phyloP scores from a whole-genome alignment of 2,888 invertebrate species.

The Drosophila formosana region DNA sequence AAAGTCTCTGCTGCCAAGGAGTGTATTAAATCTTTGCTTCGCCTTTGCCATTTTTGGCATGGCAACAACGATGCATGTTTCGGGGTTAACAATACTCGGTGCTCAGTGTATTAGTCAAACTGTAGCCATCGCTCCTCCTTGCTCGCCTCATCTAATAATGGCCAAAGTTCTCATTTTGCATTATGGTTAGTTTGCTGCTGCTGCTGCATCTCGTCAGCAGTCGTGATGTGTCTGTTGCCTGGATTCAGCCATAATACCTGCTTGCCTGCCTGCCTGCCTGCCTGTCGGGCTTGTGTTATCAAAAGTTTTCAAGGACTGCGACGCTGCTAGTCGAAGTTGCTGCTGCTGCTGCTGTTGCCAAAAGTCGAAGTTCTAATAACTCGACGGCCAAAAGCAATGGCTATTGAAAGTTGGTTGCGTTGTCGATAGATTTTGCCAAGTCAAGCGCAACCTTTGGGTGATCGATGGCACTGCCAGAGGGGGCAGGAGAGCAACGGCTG shows the following conservation, averaged over 20 bases:
- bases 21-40: slow-evolving; percentile 1
- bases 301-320: slow-evolving; percentile 76
- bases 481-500: slow-evolving; percentile 20
- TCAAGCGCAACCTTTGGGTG: slow-evolving; percentile 55
- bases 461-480: slow-evolving; percentile 52
- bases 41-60: neutral
- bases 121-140: slow-evolving; percentile 9
- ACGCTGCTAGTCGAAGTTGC: slow-evolving; percentile 27
- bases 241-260: slow-evolving; percentile 15
- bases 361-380: slow-evolving; percentile 66
- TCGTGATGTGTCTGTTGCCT: slow-evolving; percentile 5
- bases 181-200: slow-evolving; percentile 52
- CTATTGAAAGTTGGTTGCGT: slow-evolving; percentile 58
- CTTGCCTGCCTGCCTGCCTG: slow-evolving; percentile 2
- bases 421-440: slow-evolving; percentile 56
- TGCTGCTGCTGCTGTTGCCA: neutral
- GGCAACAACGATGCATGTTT: slow-evolving; percentile 9
- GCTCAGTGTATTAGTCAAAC: slow-evolving; percentile 18
- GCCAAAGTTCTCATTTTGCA: slow-evolving; percentile 74
- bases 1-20: neutral
- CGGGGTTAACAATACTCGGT: neutral
- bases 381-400: slow-evolving; percentile 53
- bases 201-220: slow-evolving; percentile 30
- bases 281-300: slow-evolving; percentile 43
- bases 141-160: slow-evolving; percentile 58